phyloP scores from a whole-genome alignment of 2,888 invertebrate species.

The Polyploca ridens region DNA sequence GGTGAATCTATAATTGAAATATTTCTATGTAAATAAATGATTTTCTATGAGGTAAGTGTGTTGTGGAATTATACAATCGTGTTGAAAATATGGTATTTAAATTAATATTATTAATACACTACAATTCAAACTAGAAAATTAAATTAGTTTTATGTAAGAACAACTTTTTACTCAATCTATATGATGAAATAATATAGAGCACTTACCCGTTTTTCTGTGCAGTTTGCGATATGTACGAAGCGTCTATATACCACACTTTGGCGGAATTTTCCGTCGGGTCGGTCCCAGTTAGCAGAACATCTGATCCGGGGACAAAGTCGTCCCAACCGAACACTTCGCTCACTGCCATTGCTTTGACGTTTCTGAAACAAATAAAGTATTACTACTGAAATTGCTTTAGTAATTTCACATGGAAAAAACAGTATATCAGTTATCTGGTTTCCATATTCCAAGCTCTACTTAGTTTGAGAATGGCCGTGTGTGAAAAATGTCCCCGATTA shows the following conservation, averaged over 20 bases:
- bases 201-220: slow-evolving; percentile 68
- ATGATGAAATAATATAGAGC: background rate
- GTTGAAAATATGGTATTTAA: background rate
- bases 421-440: no score
- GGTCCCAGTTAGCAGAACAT: slow-evolving; percentile 72
- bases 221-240: slow-evolving; percentile 65
- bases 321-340: slow-evolving; percentile 67
- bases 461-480: no score
- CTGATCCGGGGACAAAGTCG: slow-evolving; percentile 69
- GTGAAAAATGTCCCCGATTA: no score
- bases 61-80: no score
- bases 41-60: no score
- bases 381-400: no score
- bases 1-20: background rate
- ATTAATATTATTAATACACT: background rate
- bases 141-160: no score
- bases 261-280: slow-evolving; percentile 67
- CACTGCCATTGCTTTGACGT: slow-evolving; percentile 72
- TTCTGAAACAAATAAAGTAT: slow-evolving; percentile 41
- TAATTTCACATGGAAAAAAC: no score
- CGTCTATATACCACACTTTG: slow-evolving; percentile 76
- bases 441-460: no score
- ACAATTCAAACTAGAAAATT: background rate
- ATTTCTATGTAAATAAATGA: no score
- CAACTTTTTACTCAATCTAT: background rate